A percentile compares a stretch with the other conserved stretches of the same genome.
phyloP scores from a whole-genome alignment of 2,797 vertebrate genomes.

The Taeniopygia guttata region DNA sequence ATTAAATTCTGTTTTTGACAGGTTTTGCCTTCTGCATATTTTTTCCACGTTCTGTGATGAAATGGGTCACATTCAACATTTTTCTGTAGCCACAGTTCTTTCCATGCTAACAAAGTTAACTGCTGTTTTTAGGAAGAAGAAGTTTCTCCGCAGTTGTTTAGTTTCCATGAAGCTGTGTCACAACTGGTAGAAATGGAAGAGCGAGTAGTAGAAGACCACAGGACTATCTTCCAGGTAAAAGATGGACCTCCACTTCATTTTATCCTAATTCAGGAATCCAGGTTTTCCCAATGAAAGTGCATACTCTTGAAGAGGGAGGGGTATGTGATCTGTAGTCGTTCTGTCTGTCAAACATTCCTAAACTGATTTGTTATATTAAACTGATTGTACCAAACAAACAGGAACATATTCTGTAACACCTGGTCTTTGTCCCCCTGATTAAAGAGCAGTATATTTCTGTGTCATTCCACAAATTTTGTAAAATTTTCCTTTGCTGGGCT shows the following conservation, averaged over 20 bases:
- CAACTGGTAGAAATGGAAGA: slow-evolving; percentile 99
- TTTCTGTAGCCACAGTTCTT: background rate
- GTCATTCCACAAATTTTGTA: background rate
- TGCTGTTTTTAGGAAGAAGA: slow-evolving; percentile 87
- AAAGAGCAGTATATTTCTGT: background rate
- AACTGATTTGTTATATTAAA: background rate
- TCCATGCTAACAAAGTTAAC: background rate
- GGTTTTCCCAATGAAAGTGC: background rate
- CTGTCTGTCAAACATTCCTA: background rate
- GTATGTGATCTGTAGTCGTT: background rate
- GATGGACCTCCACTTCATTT: background rate
- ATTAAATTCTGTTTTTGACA: background rate
- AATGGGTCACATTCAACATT: background rate
- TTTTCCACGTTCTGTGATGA: background rate
- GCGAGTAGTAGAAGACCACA: slow-evolving; percentile 95
- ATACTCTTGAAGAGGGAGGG: background rate
- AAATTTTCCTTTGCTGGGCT: background rate
- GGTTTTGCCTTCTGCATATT: background rate
- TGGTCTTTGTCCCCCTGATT: background rate
- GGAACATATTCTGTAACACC: background rate
- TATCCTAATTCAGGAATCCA: background rate
- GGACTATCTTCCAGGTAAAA: slow-evolving; percentile 91
- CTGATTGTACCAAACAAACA: background rate
- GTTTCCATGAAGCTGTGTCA: slow-evolving; percentile 95
- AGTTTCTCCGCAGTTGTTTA: slow-evolving; percentile 95